Evolutionary conservation across 2,797 vertebrate genomes (phyloP), one percentile per base, ranked within the genome.

Genomic region (Sphenopsis melanotis): DNA sequence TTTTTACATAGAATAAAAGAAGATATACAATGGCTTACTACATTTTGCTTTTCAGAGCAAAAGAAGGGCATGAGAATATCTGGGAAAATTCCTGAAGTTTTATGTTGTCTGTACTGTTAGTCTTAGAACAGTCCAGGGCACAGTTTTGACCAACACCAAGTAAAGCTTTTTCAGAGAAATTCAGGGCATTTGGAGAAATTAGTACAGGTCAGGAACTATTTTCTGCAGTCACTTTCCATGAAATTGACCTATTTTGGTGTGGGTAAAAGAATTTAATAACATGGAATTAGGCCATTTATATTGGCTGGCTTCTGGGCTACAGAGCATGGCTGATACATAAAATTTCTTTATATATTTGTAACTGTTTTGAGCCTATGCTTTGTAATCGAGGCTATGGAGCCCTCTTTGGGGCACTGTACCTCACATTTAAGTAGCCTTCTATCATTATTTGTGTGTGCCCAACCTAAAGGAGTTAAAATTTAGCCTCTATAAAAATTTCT

Each of bases 201-300:
- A 60, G 26, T 42, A 52, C 23, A 74, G 44, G 80, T 59, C 26
- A 49, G 32, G 30, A 88, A 26, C 41, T 90, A 46, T 52, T 80
- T 41, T 88, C 34, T 91, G 17, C 61, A 57, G 23, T 77, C 49
- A 34, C 72, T 83, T 90, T 70, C 52, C 53, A 60, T 74, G 29
- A 81, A 93, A 60, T 50, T 93, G 86, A 86, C 90, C 79, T 93
- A 88, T 91, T 91, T 95, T 86, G 12, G 13, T 41, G 9, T 83
- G 49, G 12, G 5, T 64, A 66, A 68, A 90, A 71, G 12, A 81
- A 80, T 64, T 83, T 70, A 94, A 88, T 91, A 78, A 24, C 44
- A 78, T 88, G 76, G 71, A 96, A 94, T 71, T 61, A 91, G 92
- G 90, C 21, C 56, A 44, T 87, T 70, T 74, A 49, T 70, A 71